These are phyloP conservation scores for Acanthosepion esculentum DNA, from an alignment of 2,888 invertebrate genomes.

Conservation along the genomic window DNA sequence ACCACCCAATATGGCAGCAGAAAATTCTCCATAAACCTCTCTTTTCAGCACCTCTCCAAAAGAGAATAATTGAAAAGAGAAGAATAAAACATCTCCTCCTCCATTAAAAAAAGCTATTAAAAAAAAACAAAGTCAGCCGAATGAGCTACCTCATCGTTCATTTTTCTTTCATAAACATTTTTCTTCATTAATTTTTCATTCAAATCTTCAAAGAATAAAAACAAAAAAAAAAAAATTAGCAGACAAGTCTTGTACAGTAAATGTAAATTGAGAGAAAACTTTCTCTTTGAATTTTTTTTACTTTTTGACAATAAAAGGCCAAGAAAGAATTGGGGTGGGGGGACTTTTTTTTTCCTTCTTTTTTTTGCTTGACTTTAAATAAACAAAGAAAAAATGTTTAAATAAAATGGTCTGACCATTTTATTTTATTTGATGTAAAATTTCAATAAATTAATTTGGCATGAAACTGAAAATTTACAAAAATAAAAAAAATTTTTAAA, in stretches of 20 bases:
- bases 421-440: neutral
- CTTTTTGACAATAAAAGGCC: neutral
- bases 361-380: neutral
- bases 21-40: neutral
- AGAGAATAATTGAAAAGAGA: too few relatives aligned
- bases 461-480: neutral
- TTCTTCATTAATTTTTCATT: neutral
- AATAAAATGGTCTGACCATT: neutral
- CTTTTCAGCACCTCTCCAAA: too few relatives aligned
- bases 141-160: constrained; percentile 1
- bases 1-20: neutral
- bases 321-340: neutral
- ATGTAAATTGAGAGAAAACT: neutral
- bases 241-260: neutral
- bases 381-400: neutral
- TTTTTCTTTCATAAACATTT: neutral
- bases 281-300: too few relatives aligned
- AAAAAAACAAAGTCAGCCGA: neutral
- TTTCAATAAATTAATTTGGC: neutral
- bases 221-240: neutral
- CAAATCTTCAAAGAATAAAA: neutral
- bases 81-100: too few relatives aligned
- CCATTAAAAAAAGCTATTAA: too few relatives aligned
- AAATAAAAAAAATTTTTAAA: neutral
- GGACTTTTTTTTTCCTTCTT: neutral